These are phyloP conservation scores for Catharus minimus DNA, from an alignment of 2,113 vertebrate genomes.

Conservation along the genomic window DNA sequence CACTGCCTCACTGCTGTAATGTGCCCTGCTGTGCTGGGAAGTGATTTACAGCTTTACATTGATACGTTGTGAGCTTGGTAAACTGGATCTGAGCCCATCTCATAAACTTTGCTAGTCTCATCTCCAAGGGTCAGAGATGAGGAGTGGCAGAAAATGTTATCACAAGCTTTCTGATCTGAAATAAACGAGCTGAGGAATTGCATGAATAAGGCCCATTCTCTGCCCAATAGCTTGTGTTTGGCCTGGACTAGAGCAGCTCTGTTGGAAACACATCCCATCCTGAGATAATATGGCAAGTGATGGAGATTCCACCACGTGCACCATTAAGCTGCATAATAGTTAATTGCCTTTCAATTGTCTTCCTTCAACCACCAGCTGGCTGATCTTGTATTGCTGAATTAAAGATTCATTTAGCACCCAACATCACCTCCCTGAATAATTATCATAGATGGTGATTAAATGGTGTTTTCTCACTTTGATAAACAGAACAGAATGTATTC, in stretches of 20 bases:
- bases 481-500: conserved; percentile 51
- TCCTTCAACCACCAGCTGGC: conserved; percentile 51
- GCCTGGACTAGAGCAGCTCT: neutral
- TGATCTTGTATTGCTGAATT: conserved; percentile 42
- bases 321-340: conserved; percentile 43
- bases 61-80: neutral
- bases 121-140: neutral
- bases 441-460: conserved; percentile 48
- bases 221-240: neutral
- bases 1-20: neutral
- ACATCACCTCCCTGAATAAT: conserved; percentile 52
- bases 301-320: conserved; percentile 1
- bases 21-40: neutral
- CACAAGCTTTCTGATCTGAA: neutral
- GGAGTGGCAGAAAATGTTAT: neutral
- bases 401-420: conserved; percentile 60
- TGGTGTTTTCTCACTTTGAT: conserved; percentile 44
- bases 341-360: conserved; percentile 55
- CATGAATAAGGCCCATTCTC: neutral
- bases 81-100: neutral
- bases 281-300: conserved; percentile 13
- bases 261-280: neutral
- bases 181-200: neutral
- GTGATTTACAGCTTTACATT: neutral
- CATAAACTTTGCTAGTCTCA: neutral